Evolutionary conservation across 2,888 invertebrate species (phyloP).

Genomic region (Chalcosyrphus nemorum): DNA sequence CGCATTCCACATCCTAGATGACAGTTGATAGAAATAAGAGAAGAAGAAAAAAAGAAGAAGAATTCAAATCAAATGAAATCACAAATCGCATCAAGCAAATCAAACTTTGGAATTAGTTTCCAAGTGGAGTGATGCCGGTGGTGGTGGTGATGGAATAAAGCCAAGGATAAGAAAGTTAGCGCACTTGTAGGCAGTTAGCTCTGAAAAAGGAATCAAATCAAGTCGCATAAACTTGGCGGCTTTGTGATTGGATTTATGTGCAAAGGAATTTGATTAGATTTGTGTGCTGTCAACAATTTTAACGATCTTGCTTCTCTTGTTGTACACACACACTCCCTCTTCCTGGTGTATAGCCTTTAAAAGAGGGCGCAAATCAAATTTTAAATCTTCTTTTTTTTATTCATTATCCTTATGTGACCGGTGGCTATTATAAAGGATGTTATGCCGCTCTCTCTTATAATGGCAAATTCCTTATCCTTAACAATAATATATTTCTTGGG

Average conservation of each 20-base stretch:
- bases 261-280: conserved; percentile 71
- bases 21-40: conserved; percentile 20
- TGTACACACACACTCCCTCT: too few species aligned
- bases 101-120: conserved; percentile 73
- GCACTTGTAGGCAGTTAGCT: conserved; percentile 38
- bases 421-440: conserved; percentile 47
- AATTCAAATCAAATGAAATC: conserved; percentile 55
- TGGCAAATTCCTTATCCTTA: conserved; percentile 52
- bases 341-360: conserved; percentile 13
- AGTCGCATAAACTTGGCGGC: conserved; percentile 58
- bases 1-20: conserved; percentile 13
- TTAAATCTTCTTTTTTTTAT: background rate
- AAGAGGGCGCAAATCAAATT: conserved; percentile 29
- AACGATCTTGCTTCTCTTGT: conserved; percentile 37
- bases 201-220: conserved; percentile 51
- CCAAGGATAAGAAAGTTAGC: conserved; percentile 13
- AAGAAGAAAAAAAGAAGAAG: conserved; percentile 8
- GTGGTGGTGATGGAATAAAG: too few species aligned
- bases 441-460: conserved; percentile 15
- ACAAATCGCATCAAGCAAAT: conserved; percentile 72
- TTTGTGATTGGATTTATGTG: conserved; percentile 64
- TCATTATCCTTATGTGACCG: conserved; percentile 50
- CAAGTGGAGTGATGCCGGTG: background rate
- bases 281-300: conserved; percentile 61
- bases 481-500: conserved; percentile 23